Conservation (phyloP, 2,888 invertebrate genomes). For the Crossocerus cetratus region DNA sequence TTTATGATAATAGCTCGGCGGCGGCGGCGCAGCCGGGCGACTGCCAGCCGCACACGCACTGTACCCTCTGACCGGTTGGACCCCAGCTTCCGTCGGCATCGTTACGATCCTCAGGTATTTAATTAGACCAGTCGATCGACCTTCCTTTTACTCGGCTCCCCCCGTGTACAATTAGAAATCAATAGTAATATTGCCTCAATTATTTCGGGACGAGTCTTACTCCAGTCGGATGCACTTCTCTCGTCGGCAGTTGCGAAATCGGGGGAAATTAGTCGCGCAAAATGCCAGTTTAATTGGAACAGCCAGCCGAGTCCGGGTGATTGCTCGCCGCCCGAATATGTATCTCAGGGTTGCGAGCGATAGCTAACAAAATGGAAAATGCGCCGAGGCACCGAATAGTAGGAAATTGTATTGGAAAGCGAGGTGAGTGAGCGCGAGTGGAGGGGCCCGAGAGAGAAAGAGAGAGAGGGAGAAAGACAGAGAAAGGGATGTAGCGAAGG, state of each 20-base stretch:
- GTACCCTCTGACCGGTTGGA: conserved; percentile 41
- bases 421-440: conserved; percentile 23
- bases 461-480: conserved; percentile 1
- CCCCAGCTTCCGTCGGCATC: conserved; percentile 36
- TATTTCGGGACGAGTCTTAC: too few relatives aligned
- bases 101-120: conserved; percentile 49
- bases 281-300: conserved; percentile 26
- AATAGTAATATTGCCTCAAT: too few relatives aligned
- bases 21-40: conserved; percentile 17
- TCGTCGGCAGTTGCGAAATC: too few relatives aligned
- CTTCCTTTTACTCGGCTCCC: too few relatives aligned
- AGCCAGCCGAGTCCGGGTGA: conserved; percentile 1
- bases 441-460: background rate
- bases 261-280: too few relatives aligned
- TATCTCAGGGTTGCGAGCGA: conserved; percentile 20
- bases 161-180: too few relatives aligned
- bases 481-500: conserved; percentile 32
- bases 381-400: conserved; percentile 25
- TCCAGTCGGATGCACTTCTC: too few relatives aligned
- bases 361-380: conserved; percentile 45
- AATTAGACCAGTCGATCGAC: conserved; percentile 27
- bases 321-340: too few relatives aligned
- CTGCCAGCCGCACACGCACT: conserved; percentile 35
- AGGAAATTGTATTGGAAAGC: conserved; percentile 54
- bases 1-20: conserved; percentile 73